Base-by-base conservation (phyloP, 2,888 invertebrate genomes). In the Volucella inanis region DNA sequence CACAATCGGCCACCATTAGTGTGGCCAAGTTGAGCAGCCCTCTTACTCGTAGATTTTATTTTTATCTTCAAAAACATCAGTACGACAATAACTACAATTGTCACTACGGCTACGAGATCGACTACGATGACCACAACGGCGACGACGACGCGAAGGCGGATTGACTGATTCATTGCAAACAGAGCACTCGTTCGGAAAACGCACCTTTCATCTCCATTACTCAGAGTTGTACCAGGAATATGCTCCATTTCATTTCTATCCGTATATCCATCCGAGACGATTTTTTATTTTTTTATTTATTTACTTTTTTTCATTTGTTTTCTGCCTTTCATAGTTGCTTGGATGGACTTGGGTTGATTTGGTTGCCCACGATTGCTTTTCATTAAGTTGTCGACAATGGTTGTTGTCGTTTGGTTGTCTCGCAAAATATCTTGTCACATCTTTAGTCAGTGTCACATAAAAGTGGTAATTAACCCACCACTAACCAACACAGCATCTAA, bases 381-480 rank as follows among this genome's bases (percentile, higher is more conserved):
- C 85, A 85, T 85, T 85, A 77, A 85, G 85, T 85, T 85, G 81
- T 85, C 76, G 76, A 57, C 47, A 72, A 64, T 57, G 70, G 49
- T 52, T 65, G 67, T 76, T 62, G 54, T 80, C 67, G 59, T 76
- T 81, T 39, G 70, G 75, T 80, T 75, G 74, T 71, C 84, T 65
- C 65, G 38, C 64, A 57, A 75, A 80, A 81, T 77, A 85, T 85
- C 81, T 81, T 85, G 76, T 81, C 77, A 76, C 76, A 64, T 85
- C 85, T 76, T 81, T 81, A 81, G 67, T 67, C 68, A 85, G 85
- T 85, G 80, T 85, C 81, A 72, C 81, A 76, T 67, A 81, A 52
- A 85, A 85, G 81, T 85, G 85, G 76, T 85, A 85, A 85, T 85
- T 85, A 85, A 85, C 80, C 76, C 68, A 67, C 71, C 80, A 85